Evolutionary conservation across 2,888 invertebrate species (phyloP).

Genomic region (Myopa tessellatipennis): DNA sequence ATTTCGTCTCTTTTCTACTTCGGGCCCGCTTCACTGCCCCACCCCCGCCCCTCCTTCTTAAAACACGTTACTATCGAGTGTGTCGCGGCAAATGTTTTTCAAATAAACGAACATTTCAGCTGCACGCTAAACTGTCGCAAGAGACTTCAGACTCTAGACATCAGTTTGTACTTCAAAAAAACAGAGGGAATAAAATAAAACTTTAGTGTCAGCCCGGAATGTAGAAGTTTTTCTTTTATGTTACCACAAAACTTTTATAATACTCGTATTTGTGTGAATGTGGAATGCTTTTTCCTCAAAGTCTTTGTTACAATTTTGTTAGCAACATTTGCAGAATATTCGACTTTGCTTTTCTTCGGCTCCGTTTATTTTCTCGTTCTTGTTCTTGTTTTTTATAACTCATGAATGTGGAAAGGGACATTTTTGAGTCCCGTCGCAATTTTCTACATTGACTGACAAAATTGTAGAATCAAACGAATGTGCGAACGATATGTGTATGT

Average conservation of each 20-base stretch:
- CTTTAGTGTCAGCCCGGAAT: conserved; percentile 16
- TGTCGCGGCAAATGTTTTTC: conserved; percentile 3
- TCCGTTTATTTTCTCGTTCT: not conserved
- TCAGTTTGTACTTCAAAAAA: conserved; percentile 4
- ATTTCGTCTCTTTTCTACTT: too few relatives aligned
- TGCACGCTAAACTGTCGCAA: conserved; percentile 28
- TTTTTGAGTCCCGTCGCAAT: conserved; percentile 27
- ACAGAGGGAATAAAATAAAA: conserved; percentile 10
- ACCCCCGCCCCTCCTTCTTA: not conserved
- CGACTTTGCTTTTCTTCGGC: not conserved
- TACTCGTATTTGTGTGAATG: not conserved
- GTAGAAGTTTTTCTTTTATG: conserved; percentile 6
- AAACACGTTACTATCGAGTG: not conserved
- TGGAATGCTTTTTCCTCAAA: conserved; percentile 9
- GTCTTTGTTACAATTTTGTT: conserved; percentile 15
- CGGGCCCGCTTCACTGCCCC: too few relatives aligned
- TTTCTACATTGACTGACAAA: conserved; percentile 24
- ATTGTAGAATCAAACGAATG: conserved; percentile 28
- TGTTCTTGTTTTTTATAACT: not conserved
- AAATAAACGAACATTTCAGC: conserved; percentile 14
- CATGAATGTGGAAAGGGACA: not conserved
- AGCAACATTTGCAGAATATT: not conserved
- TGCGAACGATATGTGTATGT: too few relatives aligned
- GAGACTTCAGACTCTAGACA: conserved; percentile 18
- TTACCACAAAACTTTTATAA: conserved; percentile 20